Conservation (phyloP, 2,113 vertebrate species). For the Rallus limicola region DNA sequence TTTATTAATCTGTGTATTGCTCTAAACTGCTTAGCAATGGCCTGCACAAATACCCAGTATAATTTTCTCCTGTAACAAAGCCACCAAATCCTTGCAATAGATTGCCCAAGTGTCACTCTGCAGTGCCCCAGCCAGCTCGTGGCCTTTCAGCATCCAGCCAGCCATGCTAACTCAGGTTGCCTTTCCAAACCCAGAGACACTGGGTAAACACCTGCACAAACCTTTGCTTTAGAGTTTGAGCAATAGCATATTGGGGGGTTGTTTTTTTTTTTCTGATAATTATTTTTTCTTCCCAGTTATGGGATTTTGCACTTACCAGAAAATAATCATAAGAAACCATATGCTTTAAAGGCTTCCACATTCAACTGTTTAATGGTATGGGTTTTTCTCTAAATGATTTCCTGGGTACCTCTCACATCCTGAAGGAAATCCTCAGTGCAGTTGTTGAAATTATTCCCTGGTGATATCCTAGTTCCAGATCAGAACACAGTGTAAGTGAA, state of each 20-base stretch:
- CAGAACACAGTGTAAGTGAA: neutral
- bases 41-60: neutral
- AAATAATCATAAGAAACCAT: neutral
- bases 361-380: neutral
- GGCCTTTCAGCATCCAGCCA: neutral
- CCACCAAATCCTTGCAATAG: neutral
- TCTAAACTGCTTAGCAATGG: conserved; percentile 7
- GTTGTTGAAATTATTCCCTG: neutral
- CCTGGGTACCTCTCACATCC: neutral
- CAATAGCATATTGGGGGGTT: neutral
- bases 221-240: neutral
- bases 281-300: neutral
- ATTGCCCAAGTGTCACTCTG: neutral
- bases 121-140: neutral
- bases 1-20: neutral
- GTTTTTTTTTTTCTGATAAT: neutral
- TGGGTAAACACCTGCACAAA: neutral
- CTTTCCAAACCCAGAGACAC: neutral
- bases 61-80: neutral
- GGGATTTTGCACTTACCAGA: neutral
- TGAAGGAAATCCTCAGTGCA: neutral
- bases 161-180: neutral
- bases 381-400: neutral
- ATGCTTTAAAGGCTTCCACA: neutral
- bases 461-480: neutral